Conservation (phyloP, 2,797 vertebrate species). For the Lindbergichthys nudifrons region DNA sequence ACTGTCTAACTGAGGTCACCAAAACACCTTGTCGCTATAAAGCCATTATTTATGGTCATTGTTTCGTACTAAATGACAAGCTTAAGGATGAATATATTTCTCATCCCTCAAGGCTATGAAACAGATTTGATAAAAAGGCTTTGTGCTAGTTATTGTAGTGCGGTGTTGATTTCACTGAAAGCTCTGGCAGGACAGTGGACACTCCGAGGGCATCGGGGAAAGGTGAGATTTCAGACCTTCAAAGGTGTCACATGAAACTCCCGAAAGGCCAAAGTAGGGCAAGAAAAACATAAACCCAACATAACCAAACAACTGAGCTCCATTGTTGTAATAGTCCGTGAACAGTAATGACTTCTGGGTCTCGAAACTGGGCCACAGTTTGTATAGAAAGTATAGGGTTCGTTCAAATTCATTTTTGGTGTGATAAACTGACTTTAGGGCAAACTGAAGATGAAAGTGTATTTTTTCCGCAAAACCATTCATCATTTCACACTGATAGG, state of each 20-base stretch:
- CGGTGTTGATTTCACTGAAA: constrained; percentile 45
- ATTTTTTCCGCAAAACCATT: not conserved
- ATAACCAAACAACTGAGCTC: constrained; percentile 35
- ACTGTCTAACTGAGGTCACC: constrained; percentile 11
- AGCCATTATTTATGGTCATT: constrained; percentile 1
- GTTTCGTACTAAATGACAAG: constrained; percentile 36
- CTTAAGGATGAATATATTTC: constrained; percentile 10
- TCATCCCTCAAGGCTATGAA: constrained; percentile 34
- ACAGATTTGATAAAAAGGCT: constrained; percentile 13
- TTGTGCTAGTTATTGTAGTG: constrained; percentile 29
- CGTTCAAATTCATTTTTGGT: constrained; percentile 14
- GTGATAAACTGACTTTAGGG: not conserved
- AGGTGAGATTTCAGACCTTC: constrained; percentile 50
- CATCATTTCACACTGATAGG: constrained; percentile 1
- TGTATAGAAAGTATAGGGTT: constrained; percentile 36
- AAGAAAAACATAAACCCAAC: constrained; percentile 47
- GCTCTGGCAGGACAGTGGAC: constrained; percentile 24
- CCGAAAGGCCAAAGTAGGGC: constrained; percentile 26
- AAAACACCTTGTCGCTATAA: constrained; percentile 11
- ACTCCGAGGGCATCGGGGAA: constrained; percentile 31
- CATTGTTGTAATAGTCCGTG: constrained; percentile 42
- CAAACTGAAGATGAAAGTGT: not conserved
- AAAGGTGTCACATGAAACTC: constrained; percentile 59
- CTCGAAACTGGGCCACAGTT: constrained; percentile 45
- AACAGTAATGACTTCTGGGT: constrained; percentile 38